Conservation (phyloP, 92 coral and sea anemone species). For the Epizoanthus ramosus region DNA sequence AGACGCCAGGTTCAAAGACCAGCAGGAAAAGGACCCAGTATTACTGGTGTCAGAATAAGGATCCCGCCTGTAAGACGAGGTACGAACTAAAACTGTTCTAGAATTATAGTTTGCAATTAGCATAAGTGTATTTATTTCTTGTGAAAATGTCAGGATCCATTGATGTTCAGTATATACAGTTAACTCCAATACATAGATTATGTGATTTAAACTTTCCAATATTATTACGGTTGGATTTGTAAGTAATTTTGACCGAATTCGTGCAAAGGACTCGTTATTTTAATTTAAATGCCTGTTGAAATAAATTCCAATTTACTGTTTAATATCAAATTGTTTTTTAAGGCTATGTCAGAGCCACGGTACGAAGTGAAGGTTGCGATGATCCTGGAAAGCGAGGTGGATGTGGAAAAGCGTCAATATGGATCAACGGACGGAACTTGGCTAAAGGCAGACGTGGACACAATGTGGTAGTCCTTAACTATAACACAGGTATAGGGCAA, state of each 20-base stretch:
- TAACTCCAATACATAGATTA: no score
- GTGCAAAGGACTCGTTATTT: background rate
- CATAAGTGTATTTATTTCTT: background rate
- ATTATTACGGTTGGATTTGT: no score
- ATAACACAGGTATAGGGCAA: conserved; percentile 40
- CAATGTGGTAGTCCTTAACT: conserved; percentile 46
- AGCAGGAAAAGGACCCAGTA: conserved; percentile 10
- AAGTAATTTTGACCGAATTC: no score
- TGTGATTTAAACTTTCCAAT: no score
- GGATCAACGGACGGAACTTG: conserved; percentile 41
- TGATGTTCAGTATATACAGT: no score
- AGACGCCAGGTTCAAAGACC: conserved; percentile 20
- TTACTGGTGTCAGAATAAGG: conserved; percentile 11
- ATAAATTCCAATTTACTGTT: background rate
- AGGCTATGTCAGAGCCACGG: conserved; percentile 34
- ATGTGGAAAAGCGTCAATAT: conserved; percentile 48
- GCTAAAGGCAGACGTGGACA: conserved; percentile 44
- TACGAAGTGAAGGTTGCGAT: conserved; percentile 56
- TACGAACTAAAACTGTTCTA: background rate
- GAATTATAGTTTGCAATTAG: background rate
- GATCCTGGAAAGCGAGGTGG: conserved; percentile 45
- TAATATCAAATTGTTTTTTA: no score
- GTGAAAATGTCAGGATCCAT: no score
- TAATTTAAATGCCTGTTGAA: background rate
- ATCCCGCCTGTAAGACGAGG: conserved; percentile 29